A percentile compares a stretch with the other conserved stretches of the same genome.
phyloP scores from a whole-genome alignment of 2,113 vertebrate genomes.

The Tyrannus savana region DNA sequence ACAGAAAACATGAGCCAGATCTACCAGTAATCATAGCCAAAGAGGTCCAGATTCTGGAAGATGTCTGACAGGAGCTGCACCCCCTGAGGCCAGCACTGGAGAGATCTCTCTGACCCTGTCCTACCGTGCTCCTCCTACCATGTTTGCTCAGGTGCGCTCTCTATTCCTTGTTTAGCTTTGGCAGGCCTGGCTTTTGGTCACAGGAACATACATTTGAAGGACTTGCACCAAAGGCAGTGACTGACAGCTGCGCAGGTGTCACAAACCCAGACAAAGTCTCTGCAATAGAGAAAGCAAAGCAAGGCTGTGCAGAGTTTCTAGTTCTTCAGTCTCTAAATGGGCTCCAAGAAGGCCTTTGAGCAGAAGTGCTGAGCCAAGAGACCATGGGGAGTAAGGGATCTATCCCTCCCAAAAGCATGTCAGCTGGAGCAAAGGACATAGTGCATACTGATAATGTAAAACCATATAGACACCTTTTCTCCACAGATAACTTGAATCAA shows the following conservation, averaged over 20 bases:
- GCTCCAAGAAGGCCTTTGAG: neutral
- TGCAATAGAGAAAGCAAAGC: neutral
- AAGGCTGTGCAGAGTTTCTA: neutral
- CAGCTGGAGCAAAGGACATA: neutral
- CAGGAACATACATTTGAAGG: neutral
- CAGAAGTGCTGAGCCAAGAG: neutral
- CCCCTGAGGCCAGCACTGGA: neutral
- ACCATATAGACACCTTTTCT: neutral
- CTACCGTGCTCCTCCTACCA: neutral
- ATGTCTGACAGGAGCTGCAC: neutral
- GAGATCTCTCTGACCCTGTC: constrained; percentile 53
- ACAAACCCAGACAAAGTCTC: neutral
- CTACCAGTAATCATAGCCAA: neutral
- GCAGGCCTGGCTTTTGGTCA: neutral
- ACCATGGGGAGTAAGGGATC: neutral
- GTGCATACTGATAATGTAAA: neutral
- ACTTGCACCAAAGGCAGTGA: neutral
- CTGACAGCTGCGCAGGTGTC: neutral
- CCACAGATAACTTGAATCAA: neutral
- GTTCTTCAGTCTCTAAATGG: neutral
- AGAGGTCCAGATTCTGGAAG: neutral
- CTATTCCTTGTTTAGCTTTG: neutral
- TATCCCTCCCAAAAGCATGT: neutral
- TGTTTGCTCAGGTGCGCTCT: constrained; percentile 60
- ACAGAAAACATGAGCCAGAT: neutral